These are phyloP conservation scores for Datnioides undecimradiatus DNA, from an alignment of 2,113 vertebrate species.

Conservation along the genomic window DNA sequence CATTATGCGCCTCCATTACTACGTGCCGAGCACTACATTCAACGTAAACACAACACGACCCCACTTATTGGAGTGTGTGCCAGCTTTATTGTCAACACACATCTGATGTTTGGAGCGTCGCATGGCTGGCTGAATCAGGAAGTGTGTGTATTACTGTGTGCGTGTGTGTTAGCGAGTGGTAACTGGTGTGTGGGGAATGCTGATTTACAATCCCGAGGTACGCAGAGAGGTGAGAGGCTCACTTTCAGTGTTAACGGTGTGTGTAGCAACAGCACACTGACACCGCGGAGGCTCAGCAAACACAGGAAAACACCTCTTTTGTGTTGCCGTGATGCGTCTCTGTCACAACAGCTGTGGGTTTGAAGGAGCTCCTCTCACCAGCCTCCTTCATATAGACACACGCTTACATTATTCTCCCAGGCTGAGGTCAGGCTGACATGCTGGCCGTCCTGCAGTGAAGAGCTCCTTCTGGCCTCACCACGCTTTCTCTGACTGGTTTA, in stretches of 20 bases:
- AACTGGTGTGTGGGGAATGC: not conserved
- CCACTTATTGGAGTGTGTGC: conserved; percentile 16
- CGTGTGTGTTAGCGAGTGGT: not conserved
- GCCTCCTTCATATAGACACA: not conserved
- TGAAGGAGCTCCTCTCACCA: conserved; percentile 18
- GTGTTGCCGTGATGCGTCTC: not conserved
- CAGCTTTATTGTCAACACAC: conserved; percentile 30
- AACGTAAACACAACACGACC: conserved; percentile 46
- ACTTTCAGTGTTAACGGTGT: not conserved
- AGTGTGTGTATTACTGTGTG: conserved; percentile 27
- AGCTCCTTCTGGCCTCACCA: not conserved
- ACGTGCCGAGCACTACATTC: not conserved
- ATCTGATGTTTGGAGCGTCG: conserved; percentile 40
- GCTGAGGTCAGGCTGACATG: conserved; percentile 36
- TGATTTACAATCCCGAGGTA: conserved; percentile 8
- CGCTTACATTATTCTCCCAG: conserved; percentile 1
- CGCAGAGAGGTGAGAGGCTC: conserved; percentile 14
- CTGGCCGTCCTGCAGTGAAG: not conserved
- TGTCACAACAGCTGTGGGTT: conserved; percentile 16
- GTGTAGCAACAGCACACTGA: not conserved
- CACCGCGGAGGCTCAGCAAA: not conserved
- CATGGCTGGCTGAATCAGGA: conserved; percentile 1
- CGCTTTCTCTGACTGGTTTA: not conserved
- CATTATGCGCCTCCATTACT: conserved; percentile 19
- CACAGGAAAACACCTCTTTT: conserved; percentile 18